phyloP scores from a whole-genome alignment of 2,888 invertebrate species.

The Eledona agricola region DNA sequence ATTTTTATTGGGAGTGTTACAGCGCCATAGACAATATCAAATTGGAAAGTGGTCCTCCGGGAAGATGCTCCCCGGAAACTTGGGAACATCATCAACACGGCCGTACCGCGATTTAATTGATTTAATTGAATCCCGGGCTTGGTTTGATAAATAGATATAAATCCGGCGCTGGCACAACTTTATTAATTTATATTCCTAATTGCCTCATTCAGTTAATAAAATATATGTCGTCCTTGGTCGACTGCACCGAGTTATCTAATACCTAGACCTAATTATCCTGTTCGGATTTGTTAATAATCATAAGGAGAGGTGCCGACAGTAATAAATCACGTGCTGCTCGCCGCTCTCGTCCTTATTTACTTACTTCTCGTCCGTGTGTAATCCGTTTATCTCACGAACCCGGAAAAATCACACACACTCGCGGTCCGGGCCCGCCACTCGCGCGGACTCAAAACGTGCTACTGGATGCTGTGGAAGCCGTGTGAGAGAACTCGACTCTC shows the following conservation, averaged over 20 bases:
- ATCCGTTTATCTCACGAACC: slow-evolving; percentile 25
- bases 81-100: slow-evolving; percentile 31
- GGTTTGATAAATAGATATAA: slow-evolving; percentile 39
- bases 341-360: slow-evolving; percentile 11
- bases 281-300: too few relatives aligned
- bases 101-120: slow-evolving; percentile 35
- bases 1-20: slow-evolving; percentile 12
- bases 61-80: slow-evolving; percentile 11
- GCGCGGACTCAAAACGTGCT: slow-evolving; percentile 31
- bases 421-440: slow-evolving; percentile 16
- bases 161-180: slow-evolving; percentile 31
- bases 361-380: slow-evolving; percentile 27
- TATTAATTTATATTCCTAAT: slow-evolving; percentile 33
- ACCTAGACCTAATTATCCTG: too few relatives aligned
- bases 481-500: slow-evolving; percentile 39
- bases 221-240: slow-evolving; percentile 18
- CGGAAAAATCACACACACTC: slow-evolving; percentile 15
- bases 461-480: slow-evolving; percentile 44
- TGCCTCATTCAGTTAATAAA: slow-evolving; percentile 34
- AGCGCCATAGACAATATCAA: slow-evolving; percentile 19
- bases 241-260: background rate
- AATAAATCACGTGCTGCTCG: slow-evolving; percentile 34
- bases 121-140: slow-evolving; percentile 27
- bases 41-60: slow-evolving; percentile 20
- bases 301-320: background rate